phyloP scores from a whole-genome alignment of 2,113 vertebrate species.

The Origma solitaria region DNA sequence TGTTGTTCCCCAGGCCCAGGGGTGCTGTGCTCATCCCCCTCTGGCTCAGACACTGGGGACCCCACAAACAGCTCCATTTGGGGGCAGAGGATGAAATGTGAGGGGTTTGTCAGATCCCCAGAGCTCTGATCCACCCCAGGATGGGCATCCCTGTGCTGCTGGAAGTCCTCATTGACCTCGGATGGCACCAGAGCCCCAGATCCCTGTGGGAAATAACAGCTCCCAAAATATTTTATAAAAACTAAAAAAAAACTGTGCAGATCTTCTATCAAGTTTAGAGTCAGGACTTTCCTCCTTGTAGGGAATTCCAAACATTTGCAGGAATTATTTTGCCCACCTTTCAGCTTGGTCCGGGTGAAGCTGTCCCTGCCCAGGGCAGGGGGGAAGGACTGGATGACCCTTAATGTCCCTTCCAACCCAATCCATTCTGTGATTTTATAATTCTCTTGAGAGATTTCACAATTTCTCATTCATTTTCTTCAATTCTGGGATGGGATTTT shows the following conservation, averaged over 20 bases:
- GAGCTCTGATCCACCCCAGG: neutral
- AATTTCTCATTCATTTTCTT: neutral
- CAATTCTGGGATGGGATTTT: neutral
- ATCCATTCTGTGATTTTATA: neutral
- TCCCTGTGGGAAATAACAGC: neutral
- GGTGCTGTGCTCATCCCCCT: neutral
- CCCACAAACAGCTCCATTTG: fast-evolving
- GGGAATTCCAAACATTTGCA: neutral
- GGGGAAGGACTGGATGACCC: no score
- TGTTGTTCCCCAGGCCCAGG: neutral
- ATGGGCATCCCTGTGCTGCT: fast-evolving
- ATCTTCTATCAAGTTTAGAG: neutral
- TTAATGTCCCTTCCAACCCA: neutral
- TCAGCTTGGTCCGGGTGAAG: neutral
- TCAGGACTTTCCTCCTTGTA: neutral
- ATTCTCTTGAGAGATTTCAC: neutral
- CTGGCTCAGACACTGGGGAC: no score
- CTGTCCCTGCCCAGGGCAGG: neutral
- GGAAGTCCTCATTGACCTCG: neutral
- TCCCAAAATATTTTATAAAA: neutral
- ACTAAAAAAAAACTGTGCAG: neutral
- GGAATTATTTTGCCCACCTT: neutral
- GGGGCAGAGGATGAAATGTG: neutral
- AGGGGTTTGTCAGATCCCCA: neutral
- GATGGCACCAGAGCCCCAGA: neutral